Evolutionary conservation across 1,140 invertebrate species (phyloP), one percentile per base, ranked within the genome.

Genomic region (Neotoxoptera formosana): DNA sequence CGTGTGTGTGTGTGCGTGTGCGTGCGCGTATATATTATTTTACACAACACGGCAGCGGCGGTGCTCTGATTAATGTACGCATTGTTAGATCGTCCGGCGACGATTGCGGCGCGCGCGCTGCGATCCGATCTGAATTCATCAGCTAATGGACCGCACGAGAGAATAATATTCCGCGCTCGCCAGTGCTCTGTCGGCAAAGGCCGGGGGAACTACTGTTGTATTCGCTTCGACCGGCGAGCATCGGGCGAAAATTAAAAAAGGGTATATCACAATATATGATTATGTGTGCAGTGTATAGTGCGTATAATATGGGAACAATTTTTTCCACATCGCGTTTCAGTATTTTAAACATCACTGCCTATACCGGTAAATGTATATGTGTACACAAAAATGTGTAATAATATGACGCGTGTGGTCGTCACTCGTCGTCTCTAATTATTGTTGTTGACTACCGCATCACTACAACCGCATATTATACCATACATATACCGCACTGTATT

Each of bases 81-180:
- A 84, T 92, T 92, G 76, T 92, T 84, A 83, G 47, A 91, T 83
- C 34, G 67, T 48, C 76, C 91, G 34, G 30, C 60, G 67, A 91
- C 47, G 87, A 89, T 91, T 91, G 60, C 30, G 87, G 86, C 45
- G 67, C 45, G 67, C 45, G 45, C 30, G 36, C 67, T 30, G 36
- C 67, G 60, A 81, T 76, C 30, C 47, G 47, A 81, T 81, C 67
- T 36, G 91, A 92, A 92, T 84, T 92, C 76, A 92, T 92, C 91
- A 92, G 81, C 76, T 92, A 92, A 92, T 92, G 91, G 91, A 92
- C 91, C 47, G 76, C 81, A 83, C 67, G 87, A 84, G 91, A 92
- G 91, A 84, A 92, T 41, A 51, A 92, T 53, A 51, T 84, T 83
- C 51, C 91, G 76, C 76, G 76, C 76, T 51, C 7, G 76, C 20